These are phyloP conservation scores for Lutraria rhynchaena DNA, from an alignment of 1,140 invertebrate species.

Conservation along the genomic window DNA sequence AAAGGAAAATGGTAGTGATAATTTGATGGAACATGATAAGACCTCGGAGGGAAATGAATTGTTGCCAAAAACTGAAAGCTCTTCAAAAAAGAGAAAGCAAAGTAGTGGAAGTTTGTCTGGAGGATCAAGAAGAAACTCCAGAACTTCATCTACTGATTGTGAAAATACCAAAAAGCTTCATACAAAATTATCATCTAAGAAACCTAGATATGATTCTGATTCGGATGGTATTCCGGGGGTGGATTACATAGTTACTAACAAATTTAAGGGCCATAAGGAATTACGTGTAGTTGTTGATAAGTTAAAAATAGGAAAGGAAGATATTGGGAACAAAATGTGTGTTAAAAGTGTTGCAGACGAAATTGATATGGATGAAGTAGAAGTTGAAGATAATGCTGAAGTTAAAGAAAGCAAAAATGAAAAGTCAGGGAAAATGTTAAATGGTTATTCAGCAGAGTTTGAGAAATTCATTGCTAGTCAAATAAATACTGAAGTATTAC, in stretches of 20 bases:
- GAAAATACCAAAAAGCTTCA: not conserved
- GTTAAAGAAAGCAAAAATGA: not conserved
- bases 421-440: not conserved
- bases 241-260: constrained; percentile 75
- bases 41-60: constrained; percentile 24
- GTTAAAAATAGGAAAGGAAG: constrained; percentile 57
- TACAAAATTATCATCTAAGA: constrained; percentile 1
- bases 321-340: not conserved
- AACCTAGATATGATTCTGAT: constrained; percentile 39
- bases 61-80: constrained; percentile 9
- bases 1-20: constrained; percentile 20
- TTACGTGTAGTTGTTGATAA: constrained; percentile 70
- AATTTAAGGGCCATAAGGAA: constrained; percentile 73
- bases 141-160: constrained; percentile 27
- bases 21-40: not conserved
- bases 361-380: not conserved
- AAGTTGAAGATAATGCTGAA: not conserved
- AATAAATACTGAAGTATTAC: not conserved
- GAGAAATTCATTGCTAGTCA: constrained; percentile 53
- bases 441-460: constrained; percentile 52
- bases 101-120: constrained; percentile 12
- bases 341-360: not conserved
- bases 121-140: constrained; percentile 42
- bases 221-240: constrained; percentile 59
- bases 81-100: constrained; percentile 42